phyloP scores from a whole-genome alignment of 2,888 invertebrate genomes.

The Orthosia incerta region DNA sequence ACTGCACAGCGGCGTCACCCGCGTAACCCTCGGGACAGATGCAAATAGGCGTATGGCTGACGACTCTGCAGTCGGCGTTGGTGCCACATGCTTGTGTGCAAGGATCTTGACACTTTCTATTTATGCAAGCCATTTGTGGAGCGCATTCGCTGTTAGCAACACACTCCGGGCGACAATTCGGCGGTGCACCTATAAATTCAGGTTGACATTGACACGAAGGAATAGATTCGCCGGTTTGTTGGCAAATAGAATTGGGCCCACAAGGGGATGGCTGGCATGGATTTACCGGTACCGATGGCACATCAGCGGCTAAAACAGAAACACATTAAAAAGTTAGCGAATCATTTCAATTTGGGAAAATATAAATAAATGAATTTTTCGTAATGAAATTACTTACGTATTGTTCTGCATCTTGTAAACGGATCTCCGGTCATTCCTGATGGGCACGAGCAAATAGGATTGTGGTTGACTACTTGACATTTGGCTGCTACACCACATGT shows the following conservation, averaged over 20 bases:
- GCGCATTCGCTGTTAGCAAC: slow-evolving; percentile 93
- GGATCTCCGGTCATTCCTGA: slow-evolving; percentile 93
- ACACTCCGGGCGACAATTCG: slow-evolving; percentile 94
- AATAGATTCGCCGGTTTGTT: slow-evolving; percentile 88
- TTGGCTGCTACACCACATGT: slow-evolving; percentile 94
- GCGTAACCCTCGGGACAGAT: slow-evolving; percentile 92
- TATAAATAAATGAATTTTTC: background rate
- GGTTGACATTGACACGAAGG: slow-evolving; percentile 94
- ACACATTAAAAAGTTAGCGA: background rate
- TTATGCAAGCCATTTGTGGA: slow-evolving; percentile 93
- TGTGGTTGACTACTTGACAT: slow-evolving; percentile 95
- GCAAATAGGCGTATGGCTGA: slow-evolving; percentile 94
- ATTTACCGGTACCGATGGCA: slow-evolving; percentile 82
- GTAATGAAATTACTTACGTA: slow-evolving; percentile 82
- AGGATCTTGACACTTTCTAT: slow-evolving; percentile 94
- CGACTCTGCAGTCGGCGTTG: slow-evolving; percentile 94
- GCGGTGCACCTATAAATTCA: slow-evolving; percentile 93
- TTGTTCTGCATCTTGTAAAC: slow-evolving; percentile 91
- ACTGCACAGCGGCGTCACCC: slow-evolving; percentile 94
- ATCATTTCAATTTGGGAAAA: background rate
- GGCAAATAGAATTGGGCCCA: slow-evolving; percentile 93
- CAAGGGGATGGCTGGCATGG: slow-evolving; percentile 95
- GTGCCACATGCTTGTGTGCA: slow-evolving; percentile 94
- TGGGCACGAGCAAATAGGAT: slow-evolving; percentile 93
- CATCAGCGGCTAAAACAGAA: slow-evolving; percentile 76